phyloP scores from a whole-genome alignment of 92 coral and sea anemone species.

The Parazoanthus atlanticus region DNA sequence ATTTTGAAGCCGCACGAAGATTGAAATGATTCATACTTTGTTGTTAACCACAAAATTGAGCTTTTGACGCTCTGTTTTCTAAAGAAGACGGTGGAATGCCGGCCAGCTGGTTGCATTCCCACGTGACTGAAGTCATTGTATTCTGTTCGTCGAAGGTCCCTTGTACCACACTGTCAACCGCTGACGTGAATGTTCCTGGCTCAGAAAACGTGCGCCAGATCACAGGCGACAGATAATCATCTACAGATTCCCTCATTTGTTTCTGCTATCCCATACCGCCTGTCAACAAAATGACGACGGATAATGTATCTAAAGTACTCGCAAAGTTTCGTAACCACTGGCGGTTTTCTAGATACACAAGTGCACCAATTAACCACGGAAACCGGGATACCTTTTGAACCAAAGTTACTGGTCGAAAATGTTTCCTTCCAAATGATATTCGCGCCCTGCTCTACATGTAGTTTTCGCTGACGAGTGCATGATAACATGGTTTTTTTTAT shows the following conservation, averaged over 20 bases:
- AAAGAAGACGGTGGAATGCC: too few species aligned
- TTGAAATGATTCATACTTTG: too few species aligned
- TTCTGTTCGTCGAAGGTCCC: too few species aligned
- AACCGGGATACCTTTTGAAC: too few species aligned
- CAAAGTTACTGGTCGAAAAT: not conserved
- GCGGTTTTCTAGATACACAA: not conserved
- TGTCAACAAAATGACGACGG: not conserved
- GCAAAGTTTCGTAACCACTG: not conserved
- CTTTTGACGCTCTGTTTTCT: too few species aligned
- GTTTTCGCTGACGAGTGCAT: not conserved
- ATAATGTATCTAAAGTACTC: not conserved
- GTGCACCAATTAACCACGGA: not conserved
- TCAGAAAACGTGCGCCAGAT: not conserved
- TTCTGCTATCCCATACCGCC: not conserved
- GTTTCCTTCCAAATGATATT: too few species aligned
- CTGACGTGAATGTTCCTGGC: not conserved
- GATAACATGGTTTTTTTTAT: not conserved
- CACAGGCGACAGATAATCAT: not conserved
- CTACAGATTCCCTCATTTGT: not conserved
- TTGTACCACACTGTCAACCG: not conserved
- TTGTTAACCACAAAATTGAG: too few species aligned
- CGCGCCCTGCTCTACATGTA: not conserved
- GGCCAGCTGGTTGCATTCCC: too few species aligned
- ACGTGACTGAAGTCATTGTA: too few species aligned
- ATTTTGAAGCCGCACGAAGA: too few species aligned